Conservation (phyloP, 2,888 invertebrate genomes). For the Agrypnus murinus region DNA sequence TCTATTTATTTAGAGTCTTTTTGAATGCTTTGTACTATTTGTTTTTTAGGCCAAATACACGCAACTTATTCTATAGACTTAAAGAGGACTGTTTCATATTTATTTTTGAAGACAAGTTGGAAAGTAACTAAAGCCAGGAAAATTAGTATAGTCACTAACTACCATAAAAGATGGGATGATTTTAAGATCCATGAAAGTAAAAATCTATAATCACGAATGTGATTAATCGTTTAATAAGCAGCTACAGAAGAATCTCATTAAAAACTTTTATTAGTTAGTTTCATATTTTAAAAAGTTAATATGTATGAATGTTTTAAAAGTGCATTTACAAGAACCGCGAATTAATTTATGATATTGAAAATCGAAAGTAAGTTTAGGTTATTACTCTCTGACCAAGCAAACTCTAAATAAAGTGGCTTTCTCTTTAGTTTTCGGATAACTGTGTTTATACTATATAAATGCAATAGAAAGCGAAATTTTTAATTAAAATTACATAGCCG, state of each 20-base stretch:
- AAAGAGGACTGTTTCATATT: too few relatives aligned
- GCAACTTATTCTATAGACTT: too few relatives aligned
- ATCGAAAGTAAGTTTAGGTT: conserved; percentile 29
- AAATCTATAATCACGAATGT: conserved; percentile 1
- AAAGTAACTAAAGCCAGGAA: too few relatives aligned
- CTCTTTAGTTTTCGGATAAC: conserved; percentile 21
- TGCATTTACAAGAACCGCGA: conserved; percentile 4
- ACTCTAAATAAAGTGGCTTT: conserved; percentile 19
- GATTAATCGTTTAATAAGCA: conserved; percentile 11
- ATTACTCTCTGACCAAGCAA: conserved; percentile 21
- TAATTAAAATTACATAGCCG: conserved; percentile 13
- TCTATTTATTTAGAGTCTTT: too few relatives aligned
- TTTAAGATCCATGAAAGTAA: conserved; percentile 4
- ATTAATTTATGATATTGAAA: conserved; percentile 20
- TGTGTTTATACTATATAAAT: conserved; percentile 15
- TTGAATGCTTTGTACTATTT: too few relatives aligned
- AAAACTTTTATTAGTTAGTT: neutral
- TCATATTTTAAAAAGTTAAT: too few relatives aligned
- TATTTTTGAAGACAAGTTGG: too few relatives aligned
- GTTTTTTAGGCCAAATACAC: too few relatives aligned
- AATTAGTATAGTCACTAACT: too few relatives aligned
- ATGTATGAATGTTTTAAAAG: too few relatives aligned
- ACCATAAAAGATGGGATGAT: too few relatives aligned
- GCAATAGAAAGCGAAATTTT: conserved; percentile 29
- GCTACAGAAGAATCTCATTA: conserved; percentile 1